A percentile compares a stretch with the other conserved stretches of the same genome.
These are phyloP conservation scores for Cosmia pyralina DNA, from an alignment of 2,888 invertebrate species.

Conservation along the genomic window DNA sequence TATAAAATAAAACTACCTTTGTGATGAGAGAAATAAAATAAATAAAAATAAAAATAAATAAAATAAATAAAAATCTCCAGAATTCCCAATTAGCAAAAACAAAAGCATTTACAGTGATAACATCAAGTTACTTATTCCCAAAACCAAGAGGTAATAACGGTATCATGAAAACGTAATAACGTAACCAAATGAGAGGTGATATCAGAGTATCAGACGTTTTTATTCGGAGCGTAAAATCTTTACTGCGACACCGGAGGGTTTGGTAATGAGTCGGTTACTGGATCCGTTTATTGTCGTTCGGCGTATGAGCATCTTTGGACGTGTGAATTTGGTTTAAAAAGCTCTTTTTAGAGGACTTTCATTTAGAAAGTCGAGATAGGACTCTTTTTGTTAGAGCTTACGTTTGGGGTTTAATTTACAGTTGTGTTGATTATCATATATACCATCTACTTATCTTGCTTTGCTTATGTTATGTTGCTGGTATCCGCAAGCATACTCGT, in stretches of 20 bases:
- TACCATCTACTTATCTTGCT: neutral
- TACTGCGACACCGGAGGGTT: constrained; percentile 35
- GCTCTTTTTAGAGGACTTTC: constrained; percentile 8
- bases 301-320: constrained; percentile 31
- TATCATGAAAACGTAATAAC: constrained; percentile 42
- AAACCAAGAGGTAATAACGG: constrained; percentile 22
- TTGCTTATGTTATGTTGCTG: neutral
- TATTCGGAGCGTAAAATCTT: constrained; percentile 58
- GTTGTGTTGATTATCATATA: constrained; percentile 6
- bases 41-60: too few species aligned
- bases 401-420: neutral
- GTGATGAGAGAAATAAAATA: too few species aligned
- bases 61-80: too few species aligned
- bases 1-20: too few species aligned
- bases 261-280: constrained; percentile 50
- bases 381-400: neutral
- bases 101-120: constrained; percentile 27
- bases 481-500: neutral
- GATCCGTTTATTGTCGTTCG: constrained; percentile 43
- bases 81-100: constrained; percentile 11
- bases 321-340: constrained; percentile 30
- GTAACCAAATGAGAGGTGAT: constrained; percentile 53
- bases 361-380: constrained; percentile 8
- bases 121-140: constrained; percentile 9
- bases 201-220: constrained; percentile 56